These are phyloP conservation scores for Fopius arisanus DNA, from an alignment of 1,140 invertebrate species.

Conservation along the genomic window DNA sequence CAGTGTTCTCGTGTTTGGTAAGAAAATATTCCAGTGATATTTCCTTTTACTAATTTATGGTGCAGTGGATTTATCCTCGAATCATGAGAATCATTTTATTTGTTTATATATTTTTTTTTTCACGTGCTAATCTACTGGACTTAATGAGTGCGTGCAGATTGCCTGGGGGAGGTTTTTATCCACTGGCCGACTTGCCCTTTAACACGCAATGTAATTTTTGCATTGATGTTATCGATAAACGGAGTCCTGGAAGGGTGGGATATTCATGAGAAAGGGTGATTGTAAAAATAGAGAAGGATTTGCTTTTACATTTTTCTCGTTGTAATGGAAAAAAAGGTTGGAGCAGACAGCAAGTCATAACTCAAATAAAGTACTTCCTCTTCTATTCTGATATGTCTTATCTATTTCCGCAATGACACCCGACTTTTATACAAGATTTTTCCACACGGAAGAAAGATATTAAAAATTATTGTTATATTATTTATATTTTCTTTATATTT, in stretches of 20 bases:
- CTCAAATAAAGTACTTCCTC: neutral
- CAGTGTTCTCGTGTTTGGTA: slow-evolving; percentile 10
- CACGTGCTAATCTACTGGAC: neutral
- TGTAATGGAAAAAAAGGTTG: neutral
- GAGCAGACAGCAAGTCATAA: neutral
- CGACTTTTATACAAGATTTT: too few relatives aligned
- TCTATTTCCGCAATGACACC: too few relatives aligned
- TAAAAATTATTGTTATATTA: too few relatives aligned
- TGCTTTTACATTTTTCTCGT: neutral
- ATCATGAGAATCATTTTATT: neutral
- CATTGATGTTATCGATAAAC: neutral
- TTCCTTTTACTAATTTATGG: neutral
- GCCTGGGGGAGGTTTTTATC: neutral
- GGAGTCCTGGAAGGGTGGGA: neutral
- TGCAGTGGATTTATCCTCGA: slow-evolving; percentile 16
- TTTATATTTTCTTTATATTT: too few relatives aligned
- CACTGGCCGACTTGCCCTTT: neutral
- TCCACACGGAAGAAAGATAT: too few relatives aligned
- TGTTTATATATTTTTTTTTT: slow-evolving; percentile 4
- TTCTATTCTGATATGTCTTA: neutral
- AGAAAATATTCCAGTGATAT: neutral
- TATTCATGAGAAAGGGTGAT: neutral
- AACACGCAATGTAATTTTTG: neutral
- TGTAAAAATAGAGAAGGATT: neutral
- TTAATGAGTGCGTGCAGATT: slow-evolving; percentile 1